phyloP scores from a whole-genome alignment of 2,113 vertebrate species.

The Sialia sialis region DNA sequence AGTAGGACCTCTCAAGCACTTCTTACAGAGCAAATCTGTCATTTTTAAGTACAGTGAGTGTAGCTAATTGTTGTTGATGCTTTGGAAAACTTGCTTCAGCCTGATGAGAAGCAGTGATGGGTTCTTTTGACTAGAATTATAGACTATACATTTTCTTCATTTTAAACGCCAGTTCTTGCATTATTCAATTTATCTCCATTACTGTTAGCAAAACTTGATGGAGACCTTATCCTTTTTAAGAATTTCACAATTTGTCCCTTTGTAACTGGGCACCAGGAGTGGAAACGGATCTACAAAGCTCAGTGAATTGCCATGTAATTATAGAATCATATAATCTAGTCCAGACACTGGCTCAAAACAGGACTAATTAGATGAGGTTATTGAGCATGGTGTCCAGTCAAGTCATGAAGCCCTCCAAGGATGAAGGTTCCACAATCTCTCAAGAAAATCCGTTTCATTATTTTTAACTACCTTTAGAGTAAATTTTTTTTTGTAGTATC shows the following conservation, averaged over 20 bases:
- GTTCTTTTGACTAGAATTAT: neutral
- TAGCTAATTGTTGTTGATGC: neutral
- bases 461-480: neutral
- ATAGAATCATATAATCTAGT: neutral
- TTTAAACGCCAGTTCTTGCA: neutral
- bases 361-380: neutral
- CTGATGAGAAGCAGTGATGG: neutral
- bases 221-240: neutral
- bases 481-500: neutral
- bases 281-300: neutral
- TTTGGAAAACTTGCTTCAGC: neutral
- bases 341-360: neutral
- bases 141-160: neutral
- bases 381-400: neutral
- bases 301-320: neutral
- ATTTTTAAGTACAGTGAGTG: neutral
- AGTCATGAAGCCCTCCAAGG: neutral
- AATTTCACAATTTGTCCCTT: neutral
- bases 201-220: neutral
- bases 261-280: neutral
- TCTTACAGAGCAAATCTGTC: neutral
- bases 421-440: neutral
- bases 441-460: neutral
- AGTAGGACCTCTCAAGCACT: neutral
- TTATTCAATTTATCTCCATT: neutral